phyloP scores from a whole-genome alignment of 1,140 invertebrate genomes.

The Aphelenchoides avenae region DNA sequence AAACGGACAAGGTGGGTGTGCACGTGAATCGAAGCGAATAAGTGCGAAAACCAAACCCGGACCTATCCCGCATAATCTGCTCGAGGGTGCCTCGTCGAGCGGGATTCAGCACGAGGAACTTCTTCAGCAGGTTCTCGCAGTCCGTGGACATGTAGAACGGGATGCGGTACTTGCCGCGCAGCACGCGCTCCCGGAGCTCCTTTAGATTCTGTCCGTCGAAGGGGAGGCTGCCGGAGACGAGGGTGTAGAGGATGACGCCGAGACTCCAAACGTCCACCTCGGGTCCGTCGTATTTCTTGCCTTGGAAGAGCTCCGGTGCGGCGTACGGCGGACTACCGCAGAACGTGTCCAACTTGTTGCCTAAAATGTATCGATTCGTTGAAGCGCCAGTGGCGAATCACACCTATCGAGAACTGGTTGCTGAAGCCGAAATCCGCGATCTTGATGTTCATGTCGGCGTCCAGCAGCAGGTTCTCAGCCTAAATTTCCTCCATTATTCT shows the following conservation, averaged over 20 bases:
- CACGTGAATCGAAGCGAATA: too few species aligned
- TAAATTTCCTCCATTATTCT: too few species aligned
- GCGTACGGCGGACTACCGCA: conserved; percentile 98
- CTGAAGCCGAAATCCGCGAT: conserved; percentile 99
- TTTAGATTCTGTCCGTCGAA: conserved; percentile 98
- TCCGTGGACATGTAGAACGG: conserved; percentile 97
- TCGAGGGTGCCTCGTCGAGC: conserved; percentile 93
- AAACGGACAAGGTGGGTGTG: too few species aligned
- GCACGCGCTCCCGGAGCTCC: conserved; percentile 90
- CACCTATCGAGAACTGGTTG: conserved; percentile 81
- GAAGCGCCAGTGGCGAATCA: background rate
- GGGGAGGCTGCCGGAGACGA: conserved; percentile 96
- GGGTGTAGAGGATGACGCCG: conserved; percentile 96
- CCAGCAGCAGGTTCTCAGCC: conserved; percentile 96
- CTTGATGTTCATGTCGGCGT: conserved; percentile 99
- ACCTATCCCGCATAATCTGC: conserved; percentile 65
- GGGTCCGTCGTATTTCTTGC: conserved; percentile 87
- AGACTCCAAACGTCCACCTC: conserved; percentile 99
- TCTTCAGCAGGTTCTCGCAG: conserved; percentile 98
- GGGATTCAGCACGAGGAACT: conserved; percentile 98
- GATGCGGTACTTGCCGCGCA: conserved; percentile 97
- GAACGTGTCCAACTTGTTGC: conserved; percentile 97
- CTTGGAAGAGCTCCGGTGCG: conserved; percentile 97
- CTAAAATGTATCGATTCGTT: conserved; percentile 64
- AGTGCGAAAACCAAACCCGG: conserved; percentile 19